Evolutionary conservation across 2,888 invertebrate genomes (phyloP), one percentile per base, ranked within the genome.

Genomic region (Tipula lateralis): DNA sequence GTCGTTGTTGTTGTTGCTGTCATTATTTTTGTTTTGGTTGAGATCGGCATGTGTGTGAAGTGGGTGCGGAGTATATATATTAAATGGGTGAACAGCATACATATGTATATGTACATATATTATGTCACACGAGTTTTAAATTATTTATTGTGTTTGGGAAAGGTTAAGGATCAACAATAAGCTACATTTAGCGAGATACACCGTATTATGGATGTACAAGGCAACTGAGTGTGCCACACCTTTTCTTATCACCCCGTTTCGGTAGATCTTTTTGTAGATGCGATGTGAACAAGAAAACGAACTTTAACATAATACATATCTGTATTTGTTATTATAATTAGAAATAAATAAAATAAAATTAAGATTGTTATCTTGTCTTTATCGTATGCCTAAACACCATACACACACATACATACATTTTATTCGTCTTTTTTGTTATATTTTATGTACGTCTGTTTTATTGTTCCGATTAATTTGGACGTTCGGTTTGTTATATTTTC

Each of bases 251-350:
- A 24, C 66, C n/a, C 66, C 66, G 66, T 66, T 66, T 66, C 66
- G 66, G 66, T 24, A 66, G 24, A 66, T 66, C 66, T 24, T 24
- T 66, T 66, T 66, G 66, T 66, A 66, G 66, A 19, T 66, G 44
- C 32, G 6, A n/a, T n/a, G 66, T 24, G 66, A 66, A 66, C 66
- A 66, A 66, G 24, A 66, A 66, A 66, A 66, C 9, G 19, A 66
- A 66, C 66, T 66, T 24, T 13, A 3, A 50, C n/a, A 24, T 66
- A n/a, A n/a, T n/a, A n/a, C n/a, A n/a, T n/a, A n/a, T n/a, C n/a
- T n/a, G n/a, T n/a, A 66, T 66, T 66, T 66, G 66, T 66, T 66
- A 66, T 66, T 66, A 66, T 66, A 66, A 66, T 66, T 66, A 66
- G 66, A 66, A 66, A 66, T 66, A 24, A 66, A 66, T 66, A 66